Conservation (phyloP, 2,888 invertebrate genomes). For the Plebejus anna region DNA sequence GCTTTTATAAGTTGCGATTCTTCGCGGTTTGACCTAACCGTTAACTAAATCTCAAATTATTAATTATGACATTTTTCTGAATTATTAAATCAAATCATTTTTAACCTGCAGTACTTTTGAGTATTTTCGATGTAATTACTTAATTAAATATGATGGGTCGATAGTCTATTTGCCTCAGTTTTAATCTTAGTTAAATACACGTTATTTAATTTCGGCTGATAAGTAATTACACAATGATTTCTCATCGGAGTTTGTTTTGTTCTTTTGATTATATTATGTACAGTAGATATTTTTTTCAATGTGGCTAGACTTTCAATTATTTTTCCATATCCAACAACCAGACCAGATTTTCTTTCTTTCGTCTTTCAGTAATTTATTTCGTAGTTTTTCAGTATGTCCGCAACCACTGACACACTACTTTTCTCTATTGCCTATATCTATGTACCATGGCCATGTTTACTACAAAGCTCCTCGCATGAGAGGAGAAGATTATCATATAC, state of each 20-base stretch:
- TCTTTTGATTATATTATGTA: not conserved
- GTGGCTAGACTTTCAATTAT: no score
- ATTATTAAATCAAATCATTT: not conserved
- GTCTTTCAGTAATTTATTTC: no score
- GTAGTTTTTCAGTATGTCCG: not conserved
- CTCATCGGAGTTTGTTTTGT: constrained; percentile 31
- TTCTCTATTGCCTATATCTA: no score
- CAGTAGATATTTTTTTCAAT: no score
- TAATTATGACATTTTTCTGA: no score
- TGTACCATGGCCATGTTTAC: constrained; percentile 1
- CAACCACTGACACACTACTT: no score
- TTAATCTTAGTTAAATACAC: constrained; percentile 15
- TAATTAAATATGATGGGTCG: not conserved
- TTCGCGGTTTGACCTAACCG: no score
- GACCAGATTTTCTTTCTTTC: no score
- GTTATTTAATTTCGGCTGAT: constrained; percentile 15
- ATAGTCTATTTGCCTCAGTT: constrained; percentile 25
- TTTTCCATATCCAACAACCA: no score
- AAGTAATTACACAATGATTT: constrained; percentile 18
- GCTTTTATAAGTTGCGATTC: no score
- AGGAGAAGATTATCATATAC: constrained; percentile 58
- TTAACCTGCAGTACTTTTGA: not conserved
- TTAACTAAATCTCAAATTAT: no score
- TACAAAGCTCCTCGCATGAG: constrained; percentile 50
- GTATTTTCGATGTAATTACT: not conserved